phyloP scores from a whole-genome alignment of 2,888 invertebrate species.

The Trachelus iudaicus region DNA sequence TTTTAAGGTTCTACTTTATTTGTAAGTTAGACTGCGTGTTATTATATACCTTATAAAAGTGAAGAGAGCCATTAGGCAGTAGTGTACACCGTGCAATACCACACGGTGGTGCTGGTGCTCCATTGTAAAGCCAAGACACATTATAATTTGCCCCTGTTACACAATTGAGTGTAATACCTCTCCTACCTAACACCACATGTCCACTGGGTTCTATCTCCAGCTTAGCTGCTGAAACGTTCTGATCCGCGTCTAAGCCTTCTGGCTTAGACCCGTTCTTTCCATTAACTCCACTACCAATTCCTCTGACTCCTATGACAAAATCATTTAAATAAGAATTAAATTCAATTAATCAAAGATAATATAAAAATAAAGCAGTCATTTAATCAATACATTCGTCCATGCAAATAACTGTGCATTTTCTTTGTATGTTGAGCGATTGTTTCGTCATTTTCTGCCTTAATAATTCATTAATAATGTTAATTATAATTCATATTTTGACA shows the following conservation, averaged over 20 bases:
- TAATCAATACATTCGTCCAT: background rate
- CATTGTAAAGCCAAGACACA: constrained; percentile 58
- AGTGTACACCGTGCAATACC: constrained; percentile 49
- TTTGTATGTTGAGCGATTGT: background rate
- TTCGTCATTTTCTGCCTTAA: background rate
- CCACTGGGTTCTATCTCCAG: constrained; percentile 56
- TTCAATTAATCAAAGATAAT: background rate
- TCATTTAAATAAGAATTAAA: background rate
- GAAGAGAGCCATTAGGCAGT: constrained; percentile 54
- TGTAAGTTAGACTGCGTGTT: background rate
- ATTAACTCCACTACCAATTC: constrained; percentile 47
- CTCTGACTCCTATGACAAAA: constrained; percentile 46
- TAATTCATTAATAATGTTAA: background rate
- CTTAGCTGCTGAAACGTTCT: constrained; percentile 40
- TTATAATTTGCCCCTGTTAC: constrained; percentile 43
- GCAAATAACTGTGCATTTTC: background rate
- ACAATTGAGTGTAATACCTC: constrained; percentile 55
- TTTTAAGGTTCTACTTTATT: background rate
- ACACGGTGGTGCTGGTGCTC: constrained; percentile 54
- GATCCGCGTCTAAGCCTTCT: constrained; percentile 42
- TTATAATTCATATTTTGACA: background rate
- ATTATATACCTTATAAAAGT: constrained; percentile 51
- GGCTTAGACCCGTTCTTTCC: constrained; percentile 50
- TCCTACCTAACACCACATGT: constrained; percentile 54
- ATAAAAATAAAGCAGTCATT: background rate